Evolutionary conservation across 1,140 invertebrate species (phyloP).

Genomic region (Phymorhynchus buccinoides): DNA sequence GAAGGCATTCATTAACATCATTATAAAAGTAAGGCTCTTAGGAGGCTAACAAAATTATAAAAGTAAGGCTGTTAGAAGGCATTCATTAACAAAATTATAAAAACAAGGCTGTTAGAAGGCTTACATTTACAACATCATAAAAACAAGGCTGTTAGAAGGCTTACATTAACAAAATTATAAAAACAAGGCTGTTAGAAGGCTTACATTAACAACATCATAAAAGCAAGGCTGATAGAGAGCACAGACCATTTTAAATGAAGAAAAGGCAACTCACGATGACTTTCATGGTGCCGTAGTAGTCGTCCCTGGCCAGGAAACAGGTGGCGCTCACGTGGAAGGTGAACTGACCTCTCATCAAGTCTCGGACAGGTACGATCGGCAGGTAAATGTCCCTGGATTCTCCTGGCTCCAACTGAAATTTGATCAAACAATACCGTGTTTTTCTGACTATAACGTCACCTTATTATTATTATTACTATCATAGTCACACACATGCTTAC

Average conservation of each 20-base stretch:
- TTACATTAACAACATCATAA: neutral
- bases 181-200: too few species aligned
- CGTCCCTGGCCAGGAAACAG: conserved; percentile 87
- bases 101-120: too few species aligned
- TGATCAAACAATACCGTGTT: neutral
- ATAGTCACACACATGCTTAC: too few species aligned
- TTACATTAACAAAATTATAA: neutral
- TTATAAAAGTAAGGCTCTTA: neutral
- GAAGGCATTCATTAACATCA: too few species aligned
- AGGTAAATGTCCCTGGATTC: conserved; percentile 81
- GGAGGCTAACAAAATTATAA: neutral
- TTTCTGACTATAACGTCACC: too few species aligned
- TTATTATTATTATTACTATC: too few species aligned
- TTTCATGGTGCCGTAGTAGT: conserved; percentile 81
- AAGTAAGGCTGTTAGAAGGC: too few species aligned
- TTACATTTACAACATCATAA: conserved; percentile 28
- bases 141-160: neutral
- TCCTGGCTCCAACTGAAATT: conserved; percentile 70
- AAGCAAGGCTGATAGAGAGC: too few species aligned
- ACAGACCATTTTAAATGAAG: too few species aligned
- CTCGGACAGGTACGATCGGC: conserved; percentile 85
- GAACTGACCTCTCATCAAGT: conserved; percentile 82
- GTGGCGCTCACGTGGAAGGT: conserved; percentile 86
- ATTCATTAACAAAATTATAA: neutral
- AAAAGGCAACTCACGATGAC: conserved; percentile 79